A percentile compares a stretch with the other conserved stretches of the same genome.
phyloP scores from a whole-genome alignment of 2,797 vertebrate species.

The Lutjanus campechanus region DNA sequence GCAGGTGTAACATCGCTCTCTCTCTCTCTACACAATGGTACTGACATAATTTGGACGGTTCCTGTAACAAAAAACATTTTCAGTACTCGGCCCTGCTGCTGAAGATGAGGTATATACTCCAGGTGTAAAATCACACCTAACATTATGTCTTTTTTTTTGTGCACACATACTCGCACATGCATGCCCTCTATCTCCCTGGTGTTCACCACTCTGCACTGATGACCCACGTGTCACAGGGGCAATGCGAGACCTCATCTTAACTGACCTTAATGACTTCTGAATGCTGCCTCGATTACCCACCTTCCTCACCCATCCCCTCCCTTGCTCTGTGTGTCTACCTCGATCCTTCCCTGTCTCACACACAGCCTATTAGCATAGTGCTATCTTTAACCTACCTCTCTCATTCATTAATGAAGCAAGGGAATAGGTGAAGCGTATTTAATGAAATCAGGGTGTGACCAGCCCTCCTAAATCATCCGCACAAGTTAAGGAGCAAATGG shows the following conservation, averaged over 20 bases:
- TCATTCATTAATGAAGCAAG: slow-evolving; percentile 78
- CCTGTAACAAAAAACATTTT: no score
- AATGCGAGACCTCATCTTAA: slow-evolving; percentile 61
- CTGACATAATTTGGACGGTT: no score
- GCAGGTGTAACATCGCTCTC: background rate
- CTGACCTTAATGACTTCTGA: slow-evolving; percentile 71
- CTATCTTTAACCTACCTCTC: slow-evolving; percentile 77
- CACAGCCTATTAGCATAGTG: slow-evolving; percentile 67
- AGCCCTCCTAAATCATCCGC: slow-evolving; percentile 62
- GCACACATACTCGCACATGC: slow-evolving; percentile 4
- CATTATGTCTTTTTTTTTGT: slow-evolving; percentile 1
- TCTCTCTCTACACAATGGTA: background rate
- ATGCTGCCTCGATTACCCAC: slow-evolving; percentile 38
- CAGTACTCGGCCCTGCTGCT: no score
- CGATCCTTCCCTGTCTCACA: slow-evolving; percentile 53
- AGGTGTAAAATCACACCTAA: background rate
- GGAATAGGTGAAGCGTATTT: slow-evolving; percentile 74
- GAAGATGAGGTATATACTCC: background rate
- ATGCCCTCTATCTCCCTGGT: slow-evolving; percentile 16
- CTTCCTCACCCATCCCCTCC: background rate
- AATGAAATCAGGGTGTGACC: slow-evolving; percentile 75
- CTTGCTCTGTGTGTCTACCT: slow-evolving; percentile 38
- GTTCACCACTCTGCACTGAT: slow-evolving; percentile 44
- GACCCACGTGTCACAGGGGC: slow-evolving; percentile 49
- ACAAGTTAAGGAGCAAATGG: slow-evolving; percentile 66